Base-by-base conservation (phyloP, 2,888 invertebrate species). In the Platypus cylindrus region DNA sequence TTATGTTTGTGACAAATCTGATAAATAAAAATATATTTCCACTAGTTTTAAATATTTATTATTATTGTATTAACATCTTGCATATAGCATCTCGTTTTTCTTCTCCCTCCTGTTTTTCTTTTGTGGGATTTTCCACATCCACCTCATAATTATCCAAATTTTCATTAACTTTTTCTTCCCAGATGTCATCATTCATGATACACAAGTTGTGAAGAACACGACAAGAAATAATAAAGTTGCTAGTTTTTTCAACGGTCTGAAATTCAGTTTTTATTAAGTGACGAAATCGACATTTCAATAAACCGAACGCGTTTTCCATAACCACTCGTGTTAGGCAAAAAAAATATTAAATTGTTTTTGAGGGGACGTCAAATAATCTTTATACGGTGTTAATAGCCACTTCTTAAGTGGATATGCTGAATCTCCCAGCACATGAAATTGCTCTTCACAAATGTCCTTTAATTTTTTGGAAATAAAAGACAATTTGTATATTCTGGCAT, bases 301-400 rank as follows among this genome's bases (percentile, higher is more conserved):
- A 23, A 13, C 49, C 52, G 40, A 56, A 56, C 5, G 51, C 31
- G 38, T 56, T 54, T 47, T 54, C 54, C 12, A 56, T 54, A 32
- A 43, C 37, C 2, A 54, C 49, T 26, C 53, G 30, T 3, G 50
- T 48, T 30, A 40, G 38, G 30, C 36, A 43, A 30, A 53, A 47
- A 17, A 41, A 30, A 43, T 37, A 36, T 57, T 57, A 31, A 36
- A 56, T 13, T 31, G 30, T 32, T 26, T 47, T 42, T 56, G 38
- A 3, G 33, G 32, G 14, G 40, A 30, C 2, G 45, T 50, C 14
- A 56, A 38, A 42, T 45, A 47, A 26, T 53, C 47, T 30, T 38
- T 37, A 35, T 46, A 56, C 11, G 54, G 54, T 3, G 51, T 52
- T 27, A 47, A 7, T 8, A 45, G 35, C 45, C 29, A 46, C 23